phyloP scores from a whole-genome alignment of 2,888 invertebrate species.

The Habroteleia sp. region DNA sequence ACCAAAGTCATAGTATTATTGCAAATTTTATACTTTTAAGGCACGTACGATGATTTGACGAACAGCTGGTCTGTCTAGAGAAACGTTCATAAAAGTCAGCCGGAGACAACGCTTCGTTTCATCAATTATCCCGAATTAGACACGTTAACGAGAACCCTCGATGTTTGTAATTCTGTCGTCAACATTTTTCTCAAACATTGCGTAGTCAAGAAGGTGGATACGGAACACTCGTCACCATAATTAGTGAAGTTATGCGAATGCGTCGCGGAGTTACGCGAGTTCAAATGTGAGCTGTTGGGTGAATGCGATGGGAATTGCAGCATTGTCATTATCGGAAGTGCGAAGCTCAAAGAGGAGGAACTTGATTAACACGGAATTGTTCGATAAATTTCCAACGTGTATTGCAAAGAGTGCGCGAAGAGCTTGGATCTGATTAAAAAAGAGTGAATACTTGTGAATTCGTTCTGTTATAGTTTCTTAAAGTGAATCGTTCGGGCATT shows the following conservation, averaged over 20 bases:
- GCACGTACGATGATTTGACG: conserved; percentile 2
- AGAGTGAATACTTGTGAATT: conserved; percentile 41
- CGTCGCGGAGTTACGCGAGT: conserved; percentile 8
- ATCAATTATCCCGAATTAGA: not conserved
- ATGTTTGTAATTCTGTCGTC: not conserved
- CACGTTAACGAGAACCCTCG: not conserved
- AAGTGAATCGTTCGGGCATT: conserved; percentile 19
- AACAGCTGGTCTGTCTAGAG: not conserved
- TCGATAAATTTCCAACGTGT: conserved; percentile 24
- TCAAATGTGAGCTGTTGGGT: conserved; percentile 9
- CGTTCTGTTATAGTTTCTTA: conserved; percentile 18
- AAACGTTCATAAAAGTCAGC: not conserved
- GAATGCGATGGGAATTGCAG: conserved; percentile 41
- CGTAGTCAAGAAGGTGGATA: not conserved
- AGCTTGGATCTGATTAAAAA: conserved; percentile 6
- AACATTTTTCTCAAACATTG: not conserved
- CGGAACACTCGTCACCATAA: conserved; percentile 10
- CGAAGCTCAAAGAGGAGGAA: conserved; percentile 24
- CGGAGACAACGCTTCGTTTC: not conserved
- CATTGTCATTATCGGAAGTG: conserved; percentile 25
- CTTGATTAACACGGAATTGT: conserved; percentile 32
- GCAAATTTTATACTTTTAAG: too few relatives aligned
- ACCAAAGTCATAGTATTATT: too few relatives aligned
- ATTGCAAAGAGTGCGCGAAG: conserved; percentile 26
- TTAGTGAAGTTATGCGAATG: conserved; percentile 13